Evolutionary conservation across 2,113 vertebrate genomes (phyloP), one percentile per base, ranked within the genome.

Genomic region (Python bivittatus): DNA sequence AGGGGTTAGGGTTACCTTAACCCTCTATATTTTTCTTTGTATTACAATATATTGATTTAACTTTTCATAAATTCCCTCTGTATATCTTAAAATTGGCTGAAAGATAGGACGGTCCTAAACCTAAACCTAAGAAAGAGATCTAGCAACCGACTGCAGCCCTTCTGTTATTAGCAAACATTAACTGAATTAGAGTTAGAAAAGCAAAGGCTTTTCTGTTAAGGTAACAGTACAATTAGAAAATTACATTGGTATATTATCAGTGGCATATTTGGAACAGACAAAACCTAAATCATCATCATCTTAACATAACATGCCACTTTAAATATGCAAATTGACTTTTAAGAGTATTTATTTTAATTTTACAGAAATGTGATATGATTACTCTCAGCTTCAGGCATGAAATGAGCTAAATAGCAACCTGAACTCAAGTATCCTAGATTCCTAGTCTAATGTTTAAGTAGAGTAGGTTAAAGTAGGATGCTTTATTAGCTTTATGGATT

Each of bases 111-210:
- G 72, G 33, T 27, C 11, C 48, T 88, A 42, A 48, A 25, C 11
- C 48, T 88, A 42, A 48, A 17, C 33, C 17, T 42, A 85, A 61
- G 68, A 88, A 84, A 92, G 23, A 79, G 44, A 13, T 17, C 61
- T 33, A 90, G 9, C 60, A 72, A 89, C 42, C 33, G 20, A n/a
- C 52, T 53, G n/a, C 61, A 48, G 25, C 56, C 4, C n/a, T 84
- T 29, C 29, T 54, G 57, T 44, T 83, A 83, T 20, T 58, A 72
- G 42, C 22, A 88, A 17, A 33, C 57, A 6, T 91, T 94, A 87
- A 91, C 86, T 89, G 90, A 22, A 79, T 8, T 0, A 42, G 64
- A 29, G 27, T 54, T 90, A 17, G 87, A 48, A 93, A 95, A 94
- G n/a, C 2, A 87, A 96, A 57, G 0, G 6, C 38, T 1, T 23